phyloP scores from a whole-genome alignment of 2,888 invertebrate species.

The Dicycla oo region DNA sequence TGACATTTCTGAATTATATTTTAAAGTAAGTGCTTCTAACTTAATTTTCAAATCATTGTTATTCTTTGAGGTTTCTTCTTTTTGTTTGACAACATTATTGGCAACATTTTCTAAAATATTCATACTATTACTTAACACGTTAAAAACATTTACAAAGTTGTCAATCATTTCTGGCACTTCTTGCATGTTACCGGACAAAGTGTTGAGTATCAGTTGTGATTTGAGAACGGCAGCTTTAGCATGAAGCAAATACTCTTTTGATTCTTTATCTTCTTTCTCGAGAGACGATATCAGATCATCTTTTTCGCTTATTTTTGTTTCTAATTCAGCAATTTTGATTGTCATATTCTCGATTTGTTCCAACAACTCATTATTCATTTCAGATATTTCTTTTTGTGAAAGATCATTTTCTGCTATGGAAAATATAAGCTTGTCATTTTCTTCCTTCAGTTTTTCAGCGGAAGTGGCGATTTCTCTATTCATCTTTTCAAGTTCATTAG shows the following conservation, averaged over 20 bases:
- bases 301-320: slow-evolving; percentile 70
- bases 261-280: slow-evolving; percentile 63
- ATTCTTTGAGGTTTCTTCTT: slow-evolving; percentile 58
- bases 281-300: slow-evolving; percentile 69
- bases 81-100: slow-evolving; percentile 68
- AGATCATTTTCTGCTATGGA: slow-evolving; percentile 58
- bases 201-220: slow-evolving; percentile 70
- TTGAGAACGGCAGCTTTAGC: slow-evolving; percentile 70
- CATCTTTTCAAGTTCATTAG: slow-evolving; percentile 62
- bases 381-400: slow-evolving; percentile 58
- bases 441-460: slow-evolving; percentile 68
- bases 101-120: slow-evolving; percentile 71
- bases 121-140: slow-evolving; percentile 69
- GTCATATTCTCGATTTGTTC: slow-evolving; percentile 65
- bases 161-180: slow-evolving; percentile 73
- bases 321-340: slow-evolving; percentile 65
- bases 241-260: slow-evolving; percentile 68
- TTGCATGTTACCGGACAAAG: slow-evolving; percentile 71
- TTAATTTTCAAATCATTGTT: slow-evolving; percentile 61
- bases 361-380: slow-evolving; percentile 64
- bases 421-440: slow-evolving; percentile 63
- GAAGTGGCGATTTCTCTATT: slow-evolving; percentile 60
- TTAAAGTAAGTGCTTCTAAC: slow-evolving; percentile 51
- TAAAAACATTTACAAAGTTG: slow-evolving; percentile 71
- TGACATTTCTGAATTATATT: slow-evolving; percentile 60